Conservation (phyloP, 2,797 vertebrate species). For the Meriones psammophilus region DNA sequence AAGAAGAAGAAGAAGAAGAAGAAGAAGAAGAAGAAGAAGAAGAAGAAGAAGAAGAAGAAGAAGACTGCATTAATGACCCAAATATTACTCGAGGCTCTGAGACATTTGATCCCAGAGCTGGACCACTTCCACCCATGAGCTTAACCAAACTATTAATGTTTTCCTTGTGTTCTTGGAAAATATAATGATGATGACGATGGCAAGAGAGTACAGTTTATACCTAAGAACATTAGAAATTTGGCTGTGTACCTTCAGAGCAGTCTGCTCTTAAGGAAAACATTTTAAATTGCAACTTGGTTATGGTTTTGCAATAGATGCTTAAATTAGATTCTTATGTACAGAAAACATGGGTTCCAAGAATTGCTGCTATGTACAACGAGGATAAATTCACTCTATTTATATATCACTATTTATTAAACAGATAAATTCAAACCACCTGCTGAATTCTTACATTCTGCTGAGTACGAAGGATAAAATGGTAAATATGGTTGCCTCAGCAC, state of each 20-base stretch:
- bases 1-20: too few species aligned
- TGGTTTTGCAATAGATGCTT: conserved; percentile 15
- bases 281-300: not conserved
- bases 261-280: conserved; percentile 7
- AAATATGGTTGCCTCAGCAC: not conserved
- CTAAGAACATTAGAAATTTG: not conserved
- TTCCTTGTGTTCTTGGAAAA: not conserved
- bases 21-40: not conserved
- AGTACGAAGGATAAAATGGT: conserved; percentile 26
- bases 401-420: not conserved
- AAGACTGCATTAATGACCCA: not conserved
- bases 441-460: not conserved
- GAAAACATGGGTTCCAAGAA: not conserved
- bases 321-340: not conserved
- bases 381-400: not conserved
- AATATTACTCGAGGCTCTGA: not conserved
- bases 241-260: not conserved
- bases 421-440: not conserved
- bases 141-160: not conserved
- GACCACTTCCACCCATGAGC: not conserved
- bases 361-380: not conserved
- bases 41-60: not conserved
- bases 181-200: not conserved
- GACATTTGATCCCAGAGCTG: not conserved
- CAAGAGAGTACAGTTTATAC: not conserved